Percentiles rank a stretch among this genome's conserved stretches.
Evolutionary conservation across 2,113 vertebrate species (phyloP).

Genomic region (Equus przewalskii): DNA sequence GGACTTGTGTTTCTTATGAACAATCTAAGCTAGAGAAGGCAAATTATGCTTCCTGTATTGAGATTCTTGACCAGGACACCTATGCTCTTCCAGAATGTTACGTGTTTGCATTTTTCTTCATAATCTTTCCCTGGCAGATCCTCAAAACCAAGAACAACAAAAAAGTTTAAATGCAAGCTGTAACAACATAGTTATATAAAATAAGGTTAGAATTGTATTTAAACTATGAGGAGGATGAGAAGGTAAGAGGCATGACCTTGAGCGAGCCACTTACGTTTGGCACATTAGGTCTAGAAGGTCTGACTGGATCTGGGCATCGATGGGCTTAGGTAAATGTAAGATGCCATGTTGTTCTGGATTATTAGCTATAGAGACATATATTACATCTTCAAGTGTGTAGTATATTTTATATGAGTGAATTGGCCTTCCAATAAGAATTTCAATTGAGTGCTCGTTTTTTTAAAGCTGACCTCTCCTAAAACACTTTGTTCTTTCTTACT

Average conservation of each 20-base stretch:
- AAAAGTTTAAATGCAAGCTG: not conserved
- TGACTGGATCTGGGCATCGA: not conserved
- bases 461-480: not conserved
- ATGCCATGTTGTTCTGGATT: not conserved
- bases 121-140: not conserved
- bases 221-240: conserved; percentile 36
- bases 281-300: not conserved
- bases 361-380: not conserved
- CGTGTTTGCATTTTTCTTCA: not conserved
- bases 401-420: not conserved
- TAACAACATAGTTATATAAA: not conserved
- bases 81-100: not conserved
- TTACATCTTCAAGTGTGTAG: not conserved
- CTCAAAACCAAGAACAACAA: not conserved
- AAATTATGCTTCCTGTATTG: not conserved
- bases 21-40: not conserved
- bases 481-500: not conserved
- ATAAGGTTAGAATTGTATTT: not conserved
- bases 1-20: not conserved
- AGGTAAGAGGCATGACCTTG: not conserved
- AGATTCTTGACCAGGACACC: not conserved
- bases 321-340: not conserved
- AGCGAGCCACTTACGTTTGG: not conserved
- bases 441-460: not conserved
- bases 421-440: conserved; percentile 16